These are phyloP conservation scores for Himalopsyche tibetana DNA, from an alignment of 2,888 invertebrate species.

Conservation along the genomic window DNA sequence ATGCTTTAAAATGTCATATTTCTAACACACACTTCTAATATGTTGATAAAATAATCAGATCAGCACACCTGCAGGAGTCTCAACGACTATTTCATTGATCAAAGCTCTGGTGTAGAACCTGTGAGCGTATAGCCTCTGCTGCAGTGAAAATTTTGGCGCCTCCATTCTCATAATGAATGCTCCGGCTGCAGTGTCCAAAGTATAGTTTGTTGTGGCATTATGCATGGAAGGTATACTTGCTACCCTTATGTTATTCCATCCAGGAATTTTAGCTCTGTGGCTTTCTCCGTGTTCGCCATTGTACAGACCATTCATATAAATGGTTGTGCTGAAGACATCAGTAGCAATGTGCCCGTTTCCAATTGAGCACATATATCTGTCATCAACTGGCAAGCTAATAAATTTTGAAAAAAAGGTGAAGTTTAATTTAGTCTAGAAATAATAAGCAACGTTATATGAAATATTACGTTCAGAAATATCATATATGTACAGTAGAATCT, in stretches of 20 bases:
- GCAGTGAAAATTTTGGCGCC: conserved; percentile 49
- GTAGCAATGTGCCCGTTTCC: conserved; percentile 72
- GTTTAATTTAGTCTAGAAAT: background rate
- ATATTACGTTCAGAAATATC: too few species aligned
- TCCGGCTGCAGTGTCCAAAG: conserved; percentile 66
- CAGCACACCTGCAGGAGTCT: conserved; percentile 46
- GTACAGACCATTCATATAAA: conserved; percentile 72
- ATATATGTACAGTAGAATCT: too few species aligned
- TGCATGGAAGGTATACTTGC: background rate
- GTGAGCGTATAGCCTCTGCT: conserved; percentile 70
- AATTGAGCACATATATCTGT: conserved; percentile 67
- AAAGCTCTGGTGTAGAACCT: conserved; percentile 71
- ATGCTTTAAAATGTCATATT: too few species aligned
- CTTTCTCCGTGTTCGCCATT: conserved; percentile 71
- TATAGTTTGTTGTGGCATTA: conserved; percentile 61
- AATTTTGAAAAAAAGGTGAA: background rate
- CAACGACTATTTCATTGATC: conserved; percentile 69
- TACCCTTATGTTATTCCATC: conserved; percentile 69
- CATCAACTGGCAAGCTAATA: conserved; percentile 57
- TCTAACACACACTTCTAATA: too few species aligned
- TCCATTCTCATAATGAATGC: conserved; percentile 62
- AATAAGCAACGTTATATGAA: too few species aligned
- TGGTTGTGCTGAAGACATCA: conserved; percentile 70
- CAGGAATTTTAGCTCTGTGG: conserved; percentile 71
- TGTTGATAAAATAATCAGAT: too few species aligned